Evolutionary conservation across 2,888 invertebrate species (phyloP), one percentile per base, ranked within the genome.

Genomic region (Dicyrtomina minuta): DNA sequence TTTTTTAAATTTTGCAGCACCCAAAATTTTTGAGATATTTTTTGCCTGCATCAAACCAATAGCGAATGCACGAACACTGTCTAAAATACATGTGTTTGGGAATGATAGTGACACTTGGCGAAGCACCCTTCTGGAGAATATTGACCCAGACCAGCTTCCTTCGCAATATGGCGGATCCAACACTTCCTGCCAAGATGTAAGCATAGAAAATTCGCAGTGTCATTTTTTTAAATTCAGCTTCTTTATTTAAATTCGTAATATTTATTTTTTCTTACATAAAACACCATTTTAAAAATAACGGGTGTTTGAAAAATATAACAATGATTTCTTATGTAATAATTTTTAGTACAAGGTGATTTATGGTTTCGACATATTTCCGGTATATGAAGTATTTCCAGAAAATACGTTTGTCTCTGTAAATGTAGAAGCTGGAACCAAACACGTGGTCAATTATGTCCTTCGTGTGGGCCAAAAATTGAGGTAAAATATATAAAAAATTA

Each of bases 41-140:
- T 71, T 68, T 58, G 39, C 66, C 15, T 1, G 68, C n/a, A 20
- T 68, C 5, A 71, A 71, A 46, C 68, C 68, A 3, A 43, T 71
- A 15, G 26, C 68, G 17, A 49, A 68, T 5, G 68, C 68, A 1
- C n/a, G 64, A 20, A 71, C 71, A 20, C 26, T 68, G 17, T 24
- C 58, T 0, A 71, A 71, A 44, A 56, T 71, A 3, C 41, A 65
- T 6, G 55, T 71, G 5, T 59, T 24, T 44, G 71, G 68, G 4
- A 4, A 55, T 10, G 68, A 71, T 53, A 17, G 41, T n/a, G 44
- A 22, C 13, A 41, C 51, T 39, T 71, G 71, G 71, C 46, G 65
- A 27, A n/a, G 26, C 8, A 59, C 43, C 4, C 33, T 71, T 43
- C 55, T 68, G 15, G 20, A 17, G 17, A 68, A 71, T 44, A 68